These are phyloP conservation scores for Papilio demoleus DNA, from an alignment of 2,888 invertebrate species.

Conservation along the genomic window DNA sequence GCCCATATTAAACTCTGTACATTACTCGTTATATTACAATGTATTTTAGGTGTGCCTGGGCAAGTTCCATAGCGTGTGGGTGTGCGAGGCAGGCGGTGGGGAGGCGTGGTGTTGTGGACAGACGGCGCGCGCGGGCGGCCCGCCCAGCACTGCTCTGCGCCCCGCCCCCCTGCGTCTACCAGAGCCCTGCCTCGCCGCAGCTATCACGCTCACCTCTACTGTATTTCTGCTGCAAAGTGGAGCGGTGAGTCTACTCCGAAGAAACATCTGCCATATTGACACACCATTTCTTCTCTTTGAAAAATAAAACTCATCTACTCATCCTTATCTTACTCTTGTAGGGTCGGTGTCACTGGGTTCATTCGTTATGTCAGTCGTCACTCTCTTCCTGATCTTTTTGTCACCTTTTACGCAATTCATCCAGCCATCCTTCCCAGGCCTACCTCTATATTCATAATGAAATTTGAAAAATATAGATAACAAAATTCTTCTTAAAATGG, in stretches of 20 bases:
- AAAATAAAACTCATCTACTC: no score
- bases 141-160: conserved; percentile 83
- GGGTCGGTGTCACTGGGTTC: no score
- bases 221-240: conserved; percentile 86
- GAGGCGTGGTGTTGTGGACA: conserved; percentile 91
- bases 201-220: conserved; percentile 87
- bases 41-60: conserved; percentile 88
- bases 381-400: no score
- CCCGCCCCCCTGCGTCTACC: conserved; percentile 74
- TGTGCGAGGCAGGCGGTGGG: conserved; percentile 69
- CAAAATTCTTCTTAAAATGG: no score
- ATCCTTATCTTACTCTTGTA: no score
- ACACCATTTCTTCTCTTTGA: not conserved
- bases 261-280: not conserved
- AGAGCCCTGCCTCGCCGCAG: conserved; percentile 78
- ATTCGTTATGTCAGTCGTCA: no score
- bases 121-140: conserved; percentile 88
- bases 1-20: no score
- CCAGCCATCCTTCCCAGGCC: no score
- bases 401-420: no score
- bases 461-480: no score
- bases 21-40: no score
- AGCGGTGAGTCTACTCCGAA: conserved; percentile 80
- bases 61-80: conserved; percentile 90
- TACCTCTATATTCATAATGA: no score